Conservation (phyloP, 2,113 vertebrate genomes). For the Lutjanus erythropterus region DNA sequence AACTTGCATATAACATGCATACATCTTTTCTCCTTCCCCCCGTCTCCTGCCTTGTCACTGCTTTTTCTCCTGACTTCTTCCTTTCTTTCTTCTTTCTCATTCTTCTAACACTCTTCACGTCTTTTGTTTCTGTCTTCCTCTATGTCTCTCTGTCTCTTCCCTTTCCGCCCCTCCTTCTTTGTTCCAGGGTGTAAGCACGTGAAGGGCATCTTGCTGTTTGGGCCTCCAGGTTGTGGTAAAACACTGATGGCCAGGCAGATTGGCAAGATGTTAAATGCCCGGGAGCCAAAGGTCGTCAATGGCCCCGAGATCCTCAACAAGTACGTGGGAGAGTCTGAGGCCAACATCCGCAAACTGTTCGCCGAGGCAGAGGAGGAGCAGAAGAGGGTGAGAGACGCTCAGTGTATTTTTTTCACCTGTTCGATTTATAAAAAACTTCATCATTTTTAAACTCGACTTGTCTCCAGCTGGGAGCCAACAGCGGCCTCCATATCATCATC, state of each 20-base stretch:
- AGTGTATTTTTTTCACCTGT: fast-evolving
- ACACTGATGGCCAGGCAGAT: slow-evolving; percentile 98
- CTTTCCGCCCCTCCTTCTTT: background rate
- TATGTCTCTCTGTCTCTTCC: background rate
- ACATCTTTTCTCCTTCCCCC: background rate
- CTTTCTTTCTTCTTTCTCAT: background rate
- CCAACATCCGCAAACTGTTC: slow-evolving; percentile 98
- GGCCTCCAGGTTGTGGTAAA: slow-evolving; percentile 97
- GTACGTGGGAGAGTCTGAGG: slow-evolving; percentile 97
- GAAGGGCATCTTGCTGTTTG: slow-evolving; percentile 96
- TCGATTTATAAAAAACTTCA: background rate
- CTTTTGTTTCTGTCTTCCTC: background rate
- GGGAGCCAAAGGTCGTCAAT: slow-evolving; percentile 97
- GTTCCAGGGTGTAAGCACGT: slow-evolving; percentile 96
- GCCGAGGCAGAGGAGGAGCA: slow-evolving; percentile 98
- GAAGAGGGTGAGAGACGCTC: slow-evolving; percentile 87
- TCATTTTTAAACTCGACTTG: background rate
- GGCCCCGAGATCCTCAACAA: slow-evolving; percentile 99
- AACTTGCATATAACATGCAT: background rate
- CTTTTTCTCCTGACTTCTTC: background rate
- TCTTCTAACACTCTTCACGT: too few relatives aligned
- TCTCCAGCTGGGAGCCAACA: slow-evolving; percentile 94
- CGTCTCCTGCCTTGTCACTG: background rate
- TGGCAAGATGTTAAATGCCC: slow-evolving; percentile 97
- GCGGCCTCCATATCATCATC: slow-evolving; percentile 98